Evolutionary conservation across 2,113 vertebrate genomes (phyloP).

Genomic region (Mugil cephalus): DNA sequence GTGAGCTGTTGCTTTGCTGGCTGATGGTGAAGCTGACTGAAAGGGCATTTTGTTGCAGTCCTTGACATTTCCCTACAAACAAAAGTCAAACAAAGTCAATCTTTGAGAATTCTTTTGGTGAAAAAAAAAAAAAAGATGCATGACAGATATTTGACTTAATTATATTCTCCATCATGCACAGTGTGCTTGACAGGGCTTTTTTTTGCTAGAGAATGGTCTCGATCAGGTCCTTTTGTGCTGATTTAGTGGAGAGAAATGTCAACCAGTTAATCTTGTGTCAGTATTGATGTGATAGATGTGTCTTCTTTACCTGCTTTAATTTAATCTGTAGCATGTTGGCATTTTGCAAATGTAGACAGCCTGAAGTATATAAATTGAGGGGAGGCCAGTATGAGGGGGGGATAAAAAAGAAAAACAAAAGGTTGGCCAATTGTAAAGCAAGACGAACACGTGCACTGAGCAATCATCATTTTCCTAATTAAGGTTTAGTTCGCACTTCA

Average conservation of each 20-base stretch:
- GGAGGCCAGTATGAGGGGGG: constrained; percentile 9
- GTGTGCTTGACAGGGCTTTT: constrained; percentile 44
- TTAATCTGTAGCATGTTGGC: constrained; percentile 72
- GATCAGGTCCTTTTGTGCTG: constrained; percentile 51
- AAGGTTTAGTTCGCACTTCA: constrained; percentile 76
- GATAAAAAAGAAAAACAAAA: constrained; percentile 24
- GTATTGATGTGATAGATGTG: constrained; percentile 70
- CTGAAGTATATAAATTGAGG: constrained; percentile 58
- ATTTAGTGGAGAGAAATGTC: constrained; percentile 68
- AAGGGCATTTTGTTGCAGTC: constrained; percentile 59
- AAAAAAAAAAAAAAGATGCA: constrained; percentile 8
- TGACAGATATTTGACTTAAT: constrained; percentile 69
- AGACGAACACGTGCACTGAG: constrained; percentile 43
- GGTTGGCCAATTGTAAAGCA: constrained; percentile 49
- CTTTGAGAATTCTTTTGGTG: constrained; percentile 29
- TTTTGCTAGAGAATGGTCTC: constrained; percentile 50
- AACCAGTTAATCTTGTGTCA: constrained; percentile 72
- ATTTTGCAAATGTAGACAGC: constrained; percentile 72
- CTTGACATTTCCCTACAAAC: constrained; percentile 55
- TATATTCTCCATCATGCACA: constrained; percentile 63
- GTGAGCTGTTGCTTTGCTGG: constrained; percentile 34
- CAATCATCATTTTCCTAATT: constrained; percentile 79
- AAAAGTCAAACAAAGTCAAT: constrained; percentile 52
- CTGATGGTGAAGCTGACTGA: constrained; percentile 65
- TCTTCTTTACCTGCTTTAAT: constrained; percentile 72